These are phyloP conservation scores for Megaustenia siamemsis DNA, from an alignment of 2,888 invertebrate species.

Conservation along the genomic window DNA sequence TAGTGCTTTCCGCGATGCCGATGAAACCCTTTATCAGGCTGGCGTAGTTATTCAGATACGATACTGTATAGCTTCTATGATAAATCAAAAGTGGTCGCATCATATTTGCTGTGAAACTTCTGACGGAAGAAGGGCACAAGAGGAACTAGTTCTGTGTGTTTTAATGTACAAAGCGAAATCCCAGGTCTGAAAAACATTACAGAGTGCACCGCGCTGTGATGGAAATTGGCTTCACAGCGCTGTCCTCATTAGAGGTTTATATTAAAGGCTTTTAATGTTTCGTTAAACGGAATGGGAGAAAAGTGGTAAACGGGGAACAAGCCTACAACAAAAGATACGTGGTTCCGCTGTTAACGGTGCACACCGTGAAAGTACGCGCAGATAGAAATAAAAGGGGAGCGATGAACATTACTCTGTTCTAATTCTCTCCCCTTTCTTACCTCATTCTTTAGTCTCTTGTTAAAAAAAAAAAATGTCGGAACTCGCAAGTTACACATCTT, in stretches of 20 bases:
- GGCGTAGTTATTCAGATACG: no score
- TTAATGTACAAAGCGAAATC: neutral
- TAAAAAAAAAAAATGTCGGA: no score
- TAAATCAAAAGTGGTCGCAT: no score
- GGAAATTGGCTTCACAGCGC: slow-evolving; percentile 7
- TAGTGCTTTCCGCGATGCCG: no score
- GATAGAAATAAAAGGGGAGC: no score
- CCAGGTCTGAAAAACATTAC: neutral
- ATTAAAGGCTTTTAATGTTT: slow-evolving; percentile 2
- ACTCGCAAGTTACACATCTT: no score
- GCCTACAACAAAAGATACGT: neutral
- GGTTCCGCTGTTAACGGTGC: neutral
- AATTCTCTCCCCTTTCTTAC: no score
- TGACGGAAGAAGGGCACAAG: neutral
- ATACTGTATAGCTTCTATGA: no score
- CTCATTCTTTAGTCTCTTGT: no score
- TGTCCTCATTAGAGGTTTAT: slow-evolving; percentile 2
- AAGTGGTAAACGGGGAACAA: neutral
- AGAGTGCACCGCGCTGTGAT: neutral
- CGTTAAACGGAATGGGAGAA: neutral
- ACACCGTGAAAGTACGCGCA: neutral
- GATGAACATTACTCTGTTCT: no score
- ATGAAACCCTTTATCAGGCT: no score
- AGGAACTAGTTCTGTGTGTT: neutral
- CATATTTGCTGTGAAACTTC: no score